Conservation (phyloP, 2,888 invertebrate genomes). For the Callimorpha dominula region DNA sequence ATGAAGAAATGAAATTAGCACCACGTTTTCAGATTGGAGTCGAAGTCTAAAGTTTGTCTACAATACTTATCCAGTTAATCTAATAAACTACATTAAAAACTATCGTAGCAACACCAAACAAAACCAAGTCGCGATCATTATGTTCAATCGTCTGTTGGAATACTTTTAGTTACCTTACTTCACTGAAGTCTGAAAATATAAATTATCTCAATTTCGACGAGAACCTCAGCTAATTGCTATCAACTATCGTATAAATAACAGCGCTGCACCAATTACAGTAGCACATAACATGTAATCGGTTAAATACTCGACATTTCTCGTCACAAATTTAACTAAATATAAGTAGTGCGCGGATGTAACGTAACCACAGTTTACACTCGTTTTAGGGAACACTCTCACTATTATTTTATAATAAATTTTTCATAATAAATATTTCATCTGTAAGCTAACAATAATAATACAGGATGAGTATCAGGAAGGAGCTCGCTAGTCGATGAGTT, state of each 20-base stretch:
- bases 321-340: conserved; percentile 48
- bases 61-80: conserved; percentile 9
- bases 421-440: not conserved
- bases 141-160: conserved; percentile 1
- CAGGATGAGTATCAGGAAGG: not conserved
- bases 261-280: conserved; percentile 39
- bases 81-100: conserved; percentile 10
- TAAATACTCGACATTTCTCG: conserved; percentile 40
- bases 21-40: conserved; percentile 50
- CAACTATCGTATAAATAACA: conserved; percentile 43
- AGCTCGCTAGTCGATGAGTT: not conserved
- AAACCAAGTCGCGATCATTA: not conserved
- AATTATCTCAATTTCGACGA: conserved; percentile 27
- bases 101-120: not conserved
- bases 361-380: conserved; percentile 29
- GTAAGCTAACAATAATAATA: not conserved
- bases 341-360: conserved; percentile 33
- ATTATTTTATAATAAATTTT: not conserved
- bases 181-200: conserved; percentile 21
- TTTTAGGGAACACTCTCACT: conserved; percentile 45
- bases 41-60: conserved; percentile 25
- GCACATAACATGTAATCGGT: conserved; percentile 33
- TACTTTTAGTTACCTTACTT: conserved; percentile 1
- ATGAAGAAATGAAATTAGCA: conserved; percentile 56
- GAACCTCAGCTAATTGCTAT: conserved; percentile 36